Conservation (phyloP, 1,140 invertebrate genomes). For the Capitella teleta region DNA sequence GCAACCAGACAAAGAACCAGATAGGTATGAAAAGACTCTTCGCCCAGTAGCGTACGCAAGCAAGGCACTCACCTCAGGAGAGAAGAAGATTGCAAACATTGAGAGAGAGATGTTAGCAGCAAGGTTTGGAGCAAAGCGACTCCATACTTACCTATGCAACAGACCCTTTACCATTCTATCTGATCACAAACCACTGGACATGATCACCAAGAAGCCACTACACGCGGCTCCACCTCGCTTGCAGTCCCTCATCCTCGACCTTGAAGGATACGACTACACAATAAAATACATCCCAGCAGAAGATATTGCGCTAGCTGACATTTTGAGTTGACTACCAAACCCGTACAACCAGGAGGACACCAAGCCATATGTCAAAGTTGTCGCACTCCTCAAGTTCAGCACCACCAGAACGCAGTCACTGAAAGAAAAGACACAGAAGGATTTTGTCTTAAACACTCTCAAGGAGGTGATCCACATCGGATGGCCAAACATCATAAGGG, state of each 20-base stretch:
- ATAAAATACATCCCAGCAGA: constrained; percentile 31
- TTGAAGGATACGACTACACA: constrained; percentile 38
- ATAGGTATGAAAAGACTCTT: constrained; percentile 15
- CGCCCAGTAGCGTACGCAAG: constrained; percentile 19
- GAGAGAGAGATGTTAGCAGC: constrained; percentile 10
- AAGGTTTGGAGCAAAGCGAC: constrained; percentile 1
- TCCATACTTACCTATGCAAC: constrained; percentile 8
- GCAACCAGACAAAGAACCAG: no score
- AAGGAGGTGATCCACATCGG: no score
- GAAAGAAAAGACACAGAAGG: no score
- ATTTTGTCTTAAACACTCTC: no score
- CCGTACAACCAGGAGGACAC: no score
- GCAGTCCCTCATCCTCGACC: no score
- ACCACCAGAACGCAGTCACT: no score
- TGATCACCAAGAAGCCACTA: constrained; percentile 39
- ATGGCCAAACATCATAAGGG: no score
- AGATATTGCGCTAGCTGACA: constrained; percentile 39
- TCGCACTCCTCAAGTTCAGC: no score
- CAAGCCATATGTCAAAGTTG: no score
- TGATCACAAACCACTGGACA: constrained; percentile 21
- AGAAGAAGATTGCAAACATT: constrained; percentile 9
- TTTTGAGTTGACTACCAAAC: constrained; percentile 12
- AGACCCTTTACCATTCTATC: constrained; percentile 5
- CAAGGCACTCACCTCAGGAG: constrained; percentile 34
- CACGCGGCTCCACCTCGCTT: constrained; percentile 33